Percentiles rank a stretch among this genome's conserved stretches.
Conservation (phyloP, 2,888 invertebrate genomes). For the Halictus quadricinctus region DNA sequence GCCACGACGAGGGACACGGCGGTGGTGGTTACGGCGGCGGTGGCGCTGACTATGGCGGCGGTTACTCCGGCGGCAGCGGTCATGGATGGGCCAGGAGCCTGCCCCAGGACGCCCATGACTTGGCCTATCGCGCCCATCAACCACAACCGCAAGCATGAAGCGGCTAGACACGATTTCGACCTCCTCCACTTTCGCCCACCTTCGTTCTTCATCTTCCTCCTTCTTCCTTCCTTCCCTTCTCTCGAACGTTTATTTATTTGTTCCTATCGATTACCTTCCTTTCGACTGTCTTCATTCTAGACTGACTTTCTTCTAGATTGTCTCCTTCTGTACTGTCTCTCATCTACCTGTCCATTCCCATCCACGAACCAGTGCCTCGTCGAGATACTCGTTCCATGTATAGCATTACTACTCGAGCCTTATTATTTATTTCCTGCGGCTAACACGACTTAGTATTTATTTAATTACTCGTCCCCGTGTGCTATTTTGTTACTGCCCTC, state of each 20-base stretch:
- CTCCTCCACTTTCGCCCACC: slow-evolving; percentile 42
- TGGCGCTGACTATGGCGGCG: slow-evolving; percentile 79
- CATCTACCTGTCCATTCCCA: slow-evolving; percentile 7
- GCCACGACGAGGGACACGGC: slow-evolving; percentile 87
- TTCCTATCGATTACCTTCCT: neutral
- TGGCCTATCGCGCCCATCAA: slow-evolving; percentile 91
- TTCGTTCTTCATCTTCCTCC: slow-evolving; percentile 20
- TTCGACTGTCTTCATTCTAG: neutral
- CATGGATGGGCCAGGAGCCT: slow-evolving; percentile 89
- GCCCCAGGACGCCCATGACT: slow-evolving; percentile 85
- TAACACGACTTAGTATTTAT: slow-evolving; percentile 72
- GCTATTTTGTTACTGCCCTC: slow-evolving; percentile 63
- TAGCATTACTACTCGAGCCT: slow-evolving; percentile 56
- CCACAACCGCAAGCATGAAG: slow-evolving; percentile 83
- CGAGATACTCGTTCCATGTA: slow-evolving; percentile 75
- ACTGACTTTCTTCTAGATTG: slow-evolving; percentile 14
- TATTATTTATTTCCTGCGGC: slow-evolving; percentile 68
- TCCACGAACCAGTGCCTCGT: slow-evolving; percentile 73
- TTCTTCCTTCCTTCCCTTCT: slow-evolving; percentile 18
- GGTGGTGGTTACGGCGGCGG: slow-evolving; percentile 85
- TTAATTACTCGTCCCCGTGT: slow-evolving; percentile 59
- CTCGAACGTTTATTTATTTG: slow-evolving; percentile 8
- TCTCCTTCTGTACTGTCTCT: slow-evolving; percentile 45
- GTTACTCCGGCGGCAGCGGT: slow-evolving; percentile 84
- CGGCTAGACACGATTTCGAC: slow-evolving; percentile 61